Base-by-base conservation (phyloP, 2,888 invertebrate genomes). In the Charanyca ferruginea region DNA sequence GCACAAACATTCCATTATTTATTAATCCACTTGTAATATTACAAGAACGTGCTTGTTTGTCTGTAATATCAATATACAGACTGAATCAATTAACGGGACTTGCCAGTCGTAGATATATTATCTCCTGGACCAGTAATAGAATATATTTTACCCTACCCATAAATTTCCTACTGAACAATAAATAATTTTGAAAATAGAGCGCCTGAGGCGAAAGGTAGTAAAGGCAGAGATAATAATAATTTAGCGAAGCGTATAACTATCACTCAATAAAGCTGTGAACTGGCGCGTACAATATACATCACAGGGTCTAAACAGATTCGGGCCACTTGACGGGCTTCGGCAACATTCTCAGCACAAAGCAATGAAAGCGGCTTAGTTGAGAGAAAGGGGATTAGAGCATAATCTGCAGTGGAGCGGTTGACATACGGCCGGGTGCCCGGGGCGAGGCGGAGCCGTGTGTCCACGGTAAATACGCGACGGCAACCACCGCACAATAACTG, bases 311-410 rank as follows among this genome's bases (percentile, higher is more conserved):
- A 91, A 91, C 90, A 92, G 92, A 94, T 93, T 93, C 90, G 85
- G 89, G 85, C 82, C 90, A 92, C 90, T 94, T 94, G 94, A 93
- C 89, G 87, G 92, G 91, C 90, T 90, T 91, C 90, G 85, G 90
- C 87, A 87, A 89, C 89, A 88, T 89, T 90, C 90, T 90, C 90
- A 87, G 89, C 89, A 91, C 92, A 91, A 93, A 92, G 92, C 93
- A 91, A 93, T 91, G 92, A 92, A 94, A 94, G 93, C 91, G 89
- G 94, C 94, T 94, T 91, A 94, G 89, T 83, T 86, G 85, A 89
- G 90, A 91, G 91, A 92, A 93, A 92, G 90, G 91, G 92, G 94
- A 93, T 94, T 94, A 94, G 85, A 84, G 87, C 83, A 91, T 94
- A 94, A 94, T 94, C 94, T 94, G 92, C 88, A 89, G 85, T 84